Evolutionary conservation across 2,113 vertebrate genomes (phyloP).

Genomic region (Reinhardtius hippoglossoides): DNA sequence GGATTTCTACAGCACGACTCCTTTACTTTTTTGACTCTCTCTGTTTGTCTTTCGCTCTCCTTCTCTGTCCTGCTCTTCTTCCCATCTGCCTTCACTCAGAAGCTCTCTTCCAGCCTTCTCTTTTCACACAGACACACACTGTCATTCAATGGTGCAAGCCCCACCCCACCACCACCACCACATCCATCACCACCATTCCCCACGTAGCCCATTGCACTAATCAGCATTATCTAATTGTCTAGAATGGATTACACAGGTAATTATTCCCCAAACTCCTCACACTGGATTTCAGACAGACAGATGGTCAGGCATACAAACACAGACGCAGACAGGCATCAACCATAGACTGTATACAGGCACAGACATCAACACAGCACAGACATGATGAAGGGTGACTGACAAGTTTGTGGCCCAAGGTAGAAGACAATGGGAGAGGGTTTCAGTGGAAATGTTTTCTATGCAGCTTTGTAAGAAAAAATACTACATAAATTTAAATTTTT

Average conservation of each 20-base stretch:
- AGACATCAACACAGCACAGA: slow-evolving; percentile 1
- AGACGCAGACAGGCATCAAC: neutral
- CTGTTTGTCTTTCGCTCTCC: neutral
- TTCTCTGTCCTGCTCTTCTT: neutral
- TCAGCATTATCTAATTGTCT: slow-evolving; percentile 79
- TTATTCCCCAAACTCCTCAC: slow-evolving; percentile 75
- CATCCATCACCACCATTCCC: slow-evolving; percentile 44
- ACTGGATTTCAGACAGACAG: slow-evolving; percentile 35
- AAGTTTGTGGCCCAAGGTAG: neutral
- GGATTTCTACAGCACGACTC: neutral
- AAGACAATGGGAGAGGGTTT: neutral
- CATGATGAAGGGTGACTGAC: neutral
- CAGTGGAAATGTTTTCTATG: neutral
- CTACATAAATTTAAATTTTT: too few species aligned
- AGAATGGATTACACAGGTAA: slow-evolving; percentile 79
- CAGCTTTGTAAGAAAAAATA: neutral
- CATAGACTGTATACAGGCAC: neutral
- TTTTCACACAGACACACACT: slow-evolving; percentile 16
- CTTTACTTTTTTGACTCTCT: slow-evolving; percentile 1
- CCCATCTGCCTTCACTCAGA: neutral
- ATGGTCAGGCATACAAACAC: neutral
- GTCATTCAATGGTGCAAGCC: slow-evolving; percentile 14
- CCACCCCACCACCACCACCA: neutral
- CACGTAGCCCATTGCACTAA: slow-evolving; percentile 73
- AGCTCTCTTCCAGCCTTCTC: neutral